Conservation (phyloP, 1,140 invertebrate species). For the Macrotrachela quadricornifera region DNA sequence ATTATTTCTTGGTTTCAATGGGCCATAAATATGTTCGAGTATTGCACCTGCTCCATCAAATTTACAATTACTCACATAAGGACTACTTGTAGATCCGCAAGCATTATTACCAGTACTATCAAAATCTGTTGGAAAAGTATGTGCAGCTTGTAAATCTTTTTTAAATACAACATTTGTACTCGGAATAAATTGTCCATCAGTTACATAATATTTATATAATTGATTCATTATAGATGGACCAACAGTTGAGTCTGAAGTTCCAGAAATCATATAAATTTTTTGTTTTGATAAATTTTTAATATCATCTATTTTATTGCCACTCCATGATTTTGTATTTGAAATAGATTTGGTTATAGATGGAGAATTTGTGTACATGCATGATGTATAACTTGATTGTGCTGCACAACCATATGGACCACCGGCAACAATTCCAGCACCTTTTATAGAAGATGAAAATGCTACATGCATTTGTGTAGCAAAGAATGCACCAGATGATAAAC, state of each 20-base stretch:
- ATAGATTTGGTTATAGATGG: too few relatives aligned
- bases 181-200: neutral
- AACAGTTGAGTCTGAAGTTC: constrained; percentile 20
- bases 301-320: constrained; percentile 13
- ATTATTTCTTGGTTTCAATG: too few relatives aligned
- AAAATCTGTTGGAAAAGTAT: neutral
- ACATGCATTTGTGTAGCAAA: constrained; percentile 31
- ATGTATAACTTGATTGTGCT: too few relatives aligned
- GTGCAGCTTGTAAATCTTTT: constrained; percentile 4
- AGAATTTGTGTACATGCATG: too few relatives aligned
- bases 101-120: constrained; percentile 1
- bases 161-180: neutral
- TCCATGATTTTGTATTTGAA: too few relatives aligned
- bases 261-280: constrained; percentile 24
- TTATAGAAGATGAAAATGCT: constrained; percentile 20
- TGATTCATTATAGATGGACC: constrained; percentile 14
- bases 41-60: too few relatives aligned
- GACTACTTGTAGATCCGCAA: neutral
- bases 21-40: too few relatives aligned
- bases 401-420: constrained; percentile 15
- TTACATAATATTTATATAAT: neutral
- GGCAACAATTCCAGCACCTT: constrained; percentile 26
- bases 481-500: constrained; percentile 27
- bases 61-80: neutral
- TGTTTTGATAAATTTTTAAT: constrained; percentile 17